These are phyloP conservation scores for Trichogramma dendrolimi DNA, from an alignment of 2,888 invertebrate genomes.

Conservation along the genomic window DNA sequence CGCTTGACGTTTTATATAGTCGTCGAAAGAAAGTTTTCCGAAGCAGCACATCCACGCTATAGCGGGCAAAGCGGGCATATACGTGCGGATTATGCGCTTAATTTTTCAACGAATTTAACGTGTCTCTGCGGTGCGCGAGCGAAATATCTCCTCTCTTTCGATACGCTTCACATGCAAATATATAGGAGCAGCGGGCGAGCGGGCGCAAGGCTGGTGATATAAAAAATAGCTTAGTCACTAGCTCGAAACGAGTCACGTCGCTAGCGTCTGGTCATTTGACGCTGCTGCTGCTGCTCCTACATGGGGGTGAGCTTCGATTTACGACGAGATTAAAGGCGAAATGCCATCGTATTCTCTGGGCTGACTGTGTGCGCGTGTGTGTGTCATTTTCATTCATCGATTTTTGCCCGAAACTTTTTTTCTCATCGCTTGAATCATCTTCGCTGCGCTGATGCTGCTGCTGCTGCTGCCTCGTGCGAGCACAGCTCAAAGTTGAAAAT, in stretches of 20 bases:
- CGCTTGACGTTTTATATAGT: too few species aligned
- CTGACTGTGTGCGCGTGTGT: too few species aligned
- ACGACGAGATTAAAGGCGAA: conserved; percentile 27
- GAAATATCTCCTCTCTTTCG: too few species aligned
- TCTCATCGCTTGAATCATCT: conserved; percentile 8
- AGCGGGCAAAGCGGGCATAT: too few species aligned
- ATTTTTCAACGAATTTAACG: too few species aligned
- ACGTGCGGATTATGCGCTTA: too few species aligned
- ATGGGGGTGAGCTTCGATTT: conserved; percentile 20
- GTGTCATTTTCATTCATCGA: conserved; percentile 2
- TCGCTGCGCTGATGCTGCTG: background rate
- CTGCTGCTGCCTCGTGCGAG: conserved; percentile 1
- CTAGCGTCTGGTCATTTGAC: conserved; percentile 10
- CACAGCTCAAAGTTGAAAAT: conserved; percentile 18
- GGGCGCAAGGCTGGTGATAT: background rate
- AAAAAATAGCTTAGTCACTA: conserved; percentile 24
- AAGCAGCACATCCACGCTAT: too few species aligned
- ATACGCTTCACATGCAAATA: too few species aligned
- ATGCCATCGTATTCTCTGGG: conserved; percentile 7
- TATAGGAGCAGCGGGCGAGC: too few species aligned
- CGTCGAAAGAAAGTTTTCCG: too few species aligned
- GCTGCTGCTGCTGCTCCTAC: background rate
- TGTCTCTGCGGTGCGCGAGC: too few species aligned
- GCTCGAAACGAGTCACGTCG: conserved; percentile 21
- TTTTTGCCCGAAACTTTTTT: background rate